Percentiles rank a stretch among this genome's conserved stretches.
These are phyloP conservation scores for Drosophila picticornis DNA, from an alignment of 2,888 invertebrate genomes.

Conservation along the genomic window DNA sequence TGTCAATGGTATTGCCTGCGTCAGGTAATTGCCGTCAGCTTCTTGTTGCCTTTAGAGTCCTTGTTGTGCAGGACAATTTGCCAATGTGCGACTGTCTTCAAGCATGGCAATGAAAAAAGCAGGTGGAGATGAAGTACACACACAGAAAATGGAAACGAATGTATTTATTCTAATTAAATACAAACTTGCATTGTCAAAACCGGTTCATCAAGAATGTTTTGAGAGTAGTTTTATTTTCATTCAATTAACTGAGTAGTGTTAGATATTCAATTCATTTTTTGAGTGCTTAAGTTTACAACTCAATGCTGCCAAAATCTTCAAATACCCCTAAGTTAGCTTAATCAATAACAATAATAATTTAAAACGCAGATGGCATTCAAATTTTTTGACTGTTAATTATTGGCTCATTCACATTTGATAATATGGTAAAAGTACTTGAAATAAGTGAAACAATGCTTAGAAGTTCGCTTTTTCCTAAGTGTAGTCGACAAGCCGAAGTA, in stretches of 20 bases:
- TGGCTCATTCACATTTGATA: background rate
- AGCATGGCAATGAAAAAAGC: constrained; percentile 50
- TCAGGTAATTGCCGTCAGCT: constrained; percentile 64
- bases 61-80: constrained; percentile 66
- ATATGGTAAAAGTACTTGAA: background rate
- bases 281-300: background rate
- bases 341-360: background rate
- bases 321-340: background rate
- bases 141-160: background rate
- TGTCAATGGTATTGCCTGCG: constrained; percentile 64
- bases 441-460: background rate
- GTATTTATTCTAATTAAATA: background rate
- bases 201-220: background rate
- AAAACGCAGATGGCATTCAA: background rate
- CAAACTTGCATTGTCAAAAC: background rate
- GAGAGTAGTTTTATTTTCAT: background rate
- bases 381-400: background rate
- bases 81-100: constrained; percentile 54
- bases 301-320: background rate
- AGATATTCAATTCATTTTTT: background rate
- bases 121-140: constrained; percentile 1
- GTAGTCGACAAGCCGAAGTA: constrained; percentile 42
- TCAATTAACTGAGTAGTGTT: background rate
- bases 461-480: background rate
- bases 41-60: constrained; percentile 44